Base-by-base conservation (phyloP, 2,797 vertebrate genomes). In the Tinamus major region DNA sequence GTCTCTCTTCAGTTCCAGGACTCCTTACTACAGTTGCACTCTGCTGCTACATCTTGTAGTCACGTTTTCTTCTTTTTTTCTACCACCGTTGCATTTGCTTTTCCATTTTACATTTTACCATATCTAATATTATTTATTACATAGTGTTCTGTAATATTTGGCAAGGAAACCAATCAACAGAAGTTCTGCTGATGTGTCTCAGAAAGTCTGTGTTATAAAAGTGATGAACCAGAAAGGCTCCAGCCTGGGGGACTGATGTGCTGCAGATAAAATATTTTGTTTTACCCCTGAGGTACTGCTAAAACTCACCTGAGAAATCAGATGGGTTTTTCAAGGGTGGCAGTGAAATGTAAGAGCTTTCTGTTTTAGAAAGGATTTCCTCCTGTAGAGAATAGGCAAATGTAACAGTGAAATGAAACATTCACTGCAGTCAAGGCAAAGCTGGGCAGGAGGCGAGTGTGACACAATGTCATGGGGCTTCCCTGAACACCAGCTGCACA, bases 111-210 rank as follows among this genome's bases (percentile, higher is more conserved):
- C 53, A 65, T 88, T 92, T 90, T 89, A 46, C 72, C 70, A 24
- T 93, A 79, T 35, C 64, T 84, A 80, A 87, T 94, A 75, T 86
- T 90, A 92, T 93, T 91, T 88, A 90, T 94, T 67, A 75, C 78
- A 68, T 85, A n/a, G 29, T 58, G 24, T 89, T 81, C n/a, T 80
- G 58, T 55, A 76, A 13, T 84, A 79, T 82, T 85, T 86, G 89
- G 65, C 84, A 84, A 85, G 85, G 51, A 90, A 86, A 19, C 17
- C 29, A 92, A 90, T 95, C 85, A 78, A 93, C 74, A 89, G 64
- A 90, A 86, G 72, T 79, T 86, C 59, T 83, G 51, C 85, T 85
- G 56, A n/a, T 77, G 76, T 67, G 42, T 84, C 56, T 87, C 63
- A 86, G 55, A 85, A 89, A 82, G 91, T 87, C 75, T 65, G 2